Evolutionary conservation across 2,888 invertebrate species (phyloP).

Genomic region (Isoperla grammatica): DNA sequence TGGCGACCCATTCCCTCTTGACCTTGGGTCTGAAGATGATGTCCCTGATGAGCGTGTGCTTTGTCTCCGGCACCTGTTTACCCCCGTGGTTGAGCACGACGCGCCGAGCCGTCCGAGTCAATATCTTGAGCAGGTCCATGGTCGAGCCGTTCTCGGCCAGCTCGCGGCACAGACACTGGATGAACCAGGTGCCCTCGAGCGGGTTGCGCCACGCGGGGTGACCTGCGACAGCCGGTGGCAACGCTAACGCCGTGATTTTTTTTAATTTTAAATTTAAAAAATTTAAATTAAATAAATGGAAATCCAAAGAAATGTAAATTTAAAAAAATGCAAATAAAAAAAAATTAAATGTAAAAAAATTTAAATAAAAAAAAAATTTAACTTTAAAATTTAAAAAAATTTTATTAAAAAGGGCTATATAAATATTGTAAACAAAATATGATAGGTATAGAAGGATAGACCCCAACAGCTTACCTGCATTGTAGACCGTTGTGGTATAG

Average conservation of each 20-base stretch:
- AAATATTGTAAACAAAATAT: no score
- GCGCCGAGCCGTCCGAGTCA: constrained; percentile 56
- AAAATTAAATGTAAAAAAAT: not conserved
- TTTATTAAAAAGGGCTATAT: no score
- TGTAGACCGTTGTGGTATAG: no score
- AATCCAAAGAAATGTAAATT: not conserved
- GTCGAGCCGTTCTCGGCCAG: constrained; percentile 46
- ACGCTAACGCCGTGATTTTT: not conserved
- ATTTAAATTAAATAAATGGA: no score
- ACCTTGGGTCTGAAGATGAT: constrained; percentile 45
- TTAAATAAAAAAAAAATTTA: not conserved
- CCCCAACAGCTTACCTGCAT: no score
- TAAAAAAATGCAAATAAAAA: not conserved
- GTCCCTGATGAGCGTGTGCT: constrained; percentile 58
- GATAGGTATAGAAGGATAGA: no score
- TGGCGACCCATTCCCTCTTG: no score
- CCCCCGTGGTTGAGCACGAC: constrained; percentile 59
- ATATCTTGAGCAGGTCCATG: constrained; percentile 55
- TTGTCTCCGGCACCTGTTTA: constrained; percentile 64
- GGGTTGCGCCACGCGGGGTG: constrained; percentile 63
- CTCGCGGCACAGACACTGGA: constrained; percentile 58
- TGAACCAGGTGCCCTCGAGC: constrained; percentile 64
- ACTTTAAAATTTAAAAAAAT: not conserved
- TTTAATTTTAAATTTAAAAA: no score
- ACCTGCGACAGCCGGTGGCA: constrained; percentile 47